These are phyloP conservation scores for Microplitis deprimator DNA, from an alignment of 2,888 invertebrate genomes.

Conservation along the genomic window DNA sequence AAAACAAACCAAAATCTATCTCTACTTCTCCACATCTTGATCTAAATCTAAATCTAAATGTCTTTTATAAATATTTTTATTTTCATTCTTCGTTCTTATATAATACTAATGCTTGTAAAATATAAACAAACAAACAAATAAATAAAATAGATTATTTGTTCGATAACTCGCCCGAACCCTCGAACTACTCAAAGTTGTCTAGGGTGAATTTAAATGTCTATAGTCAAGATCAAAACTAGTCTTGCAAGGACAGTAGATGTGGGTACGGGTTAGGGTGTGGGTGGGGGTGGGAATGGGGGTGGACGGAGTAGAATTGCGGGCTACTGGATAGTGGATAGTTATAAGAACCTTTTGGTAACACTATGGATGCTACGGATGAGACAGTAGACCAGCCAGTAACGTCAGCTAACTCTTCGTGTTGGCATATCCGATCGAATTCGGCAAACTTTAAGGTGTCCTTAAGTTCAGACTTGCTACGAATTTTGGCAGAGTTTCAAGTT, in stretches of 20 bases:
- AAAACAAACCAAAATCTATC: no score
- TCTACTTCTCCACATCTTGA: not conserved
- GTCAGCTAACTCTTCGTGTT: not conserved
- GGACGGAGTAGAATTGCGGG: not conserved
- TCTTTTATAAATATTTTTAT: not conserved
- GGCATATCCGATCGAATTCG: constrained; percentile 47
- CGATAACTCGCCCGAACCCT: no score
- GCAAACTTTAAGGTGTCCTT: constrained; percentile 64
- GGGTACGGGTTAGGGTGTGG: not conserved
- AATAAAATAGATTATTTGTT: no score
- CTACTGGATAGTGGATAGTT: constrained; percentile 9
- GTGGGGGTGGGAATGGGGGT: not conserved
- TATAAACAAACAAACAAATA: no score
- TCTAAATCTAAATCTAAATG: not conserved
- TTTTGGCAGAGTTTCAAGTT: constrained; percentile 68
- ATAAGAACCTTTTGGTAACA: constrained; percentile 7
- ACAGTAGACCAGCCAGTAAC: not conserved
- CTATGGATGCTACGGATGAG: not conserved
- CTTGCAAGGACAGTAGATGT: not conserved
- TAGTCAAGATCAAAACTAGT: not conserved
- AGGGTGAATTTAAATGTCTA: no score
- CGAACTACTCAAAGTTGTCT: no score
- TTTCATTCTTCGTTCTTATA: no score
- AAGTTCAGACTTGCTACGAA: constrained; percentile 64
- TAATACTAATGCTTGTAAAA: no score